Evolutionary conservation across 2,888 invertebrate genomes (phyloP).

Genomic region (Cheilosia soror): DNA sequence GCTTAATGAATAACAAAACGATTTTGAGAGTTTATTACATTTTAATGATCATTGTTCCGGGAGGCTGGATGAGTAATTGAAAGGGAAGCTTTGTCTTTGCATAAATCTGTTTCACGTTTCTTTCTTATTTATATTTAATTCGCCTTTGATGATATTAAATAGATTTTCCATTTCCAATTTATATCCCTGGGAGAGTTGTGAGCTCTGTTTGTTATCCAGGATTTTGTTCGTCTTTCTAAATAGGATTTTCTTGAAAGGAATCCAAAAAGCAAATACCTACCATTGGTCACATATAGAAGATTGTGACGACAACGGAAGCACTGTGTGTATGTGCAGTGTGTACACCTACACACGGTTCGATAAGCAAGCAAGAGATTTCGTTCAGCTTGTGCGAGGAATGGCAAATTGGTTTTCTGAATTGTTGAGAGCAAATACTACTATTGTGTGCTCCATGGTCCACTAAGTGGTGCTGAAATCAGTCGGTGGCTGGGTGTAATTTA

Average conservation of each 20-base stretch:
- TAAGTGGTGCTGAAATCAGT: not conserved
- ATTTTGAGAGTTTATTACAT: conserved; percentile 47
- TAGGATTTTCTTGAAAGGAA: conserved; percentile 19
- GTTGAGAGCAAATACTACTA: not conserved
- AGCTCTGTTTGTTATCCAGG: not conserved
- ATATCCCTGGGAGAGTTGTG: conserved; percentile 11
- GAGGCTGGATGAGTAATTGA: not conserved
- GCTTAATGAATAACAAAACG: conserved; percentile 45
- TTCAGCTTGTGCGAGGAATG: not conserved
- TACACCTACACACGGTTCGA: not conserved
- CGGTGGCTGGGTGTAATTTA: not conserved
- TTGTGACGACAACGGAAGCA: not conserved
- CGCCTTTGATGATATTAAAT: conserved; percentile 50
- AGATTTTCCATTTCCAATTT: conserved; percentile 33
- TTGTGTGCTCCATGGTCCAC: not conserved
- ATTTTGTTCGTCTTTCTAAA: conserved; percentile 15
- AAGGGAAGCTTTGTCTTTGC: not conserved
- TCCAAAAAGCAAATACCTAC: not conserved
- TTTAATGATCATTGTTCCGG: conserved; percentile 36
- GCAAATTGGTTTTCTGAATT: not conserved
- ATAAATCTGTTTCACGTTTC: conserved; percentile 9
- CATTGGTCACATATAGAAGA: not conserved
- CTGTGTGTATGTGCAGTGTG: not conserved
- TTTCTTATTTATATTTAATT: conserved; percentile 26
- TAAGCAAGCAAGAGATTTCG: not conserved